Percentiles rank a stretch among this genome's conserved stretches.
phyloP scores from a whole-genome alignment of 1,140 invertebrate genomes.

The Diabrotica undecimpunctata region DNA sequence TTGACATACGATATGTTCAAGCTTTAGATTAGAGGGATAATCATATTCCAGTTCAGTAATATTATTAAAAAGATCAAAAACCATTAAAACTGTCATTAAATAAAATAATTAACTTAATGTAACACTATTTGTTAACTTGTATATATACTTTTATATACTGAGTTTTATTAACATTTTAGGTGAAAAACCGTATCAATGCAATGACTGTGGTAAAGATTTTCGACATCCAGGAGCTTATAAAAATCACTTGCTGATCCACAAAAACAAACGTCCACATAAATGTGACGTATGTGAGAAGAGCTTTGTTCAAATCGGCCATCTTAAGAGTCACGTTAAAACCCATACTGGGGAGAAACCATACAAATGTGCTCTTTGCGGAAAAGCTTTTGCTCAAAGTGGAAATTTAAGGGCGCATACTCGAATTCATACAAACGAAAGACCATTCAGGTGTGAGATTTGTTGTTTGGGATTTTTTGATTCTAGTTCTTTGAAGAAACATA shows the following conservation, averaged over 20 bases:
- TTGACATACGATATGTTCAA: too few relatives aligned
- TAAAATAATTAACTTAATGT: too few relatives aligned
- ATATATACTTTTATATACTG: too few relatives aligned
- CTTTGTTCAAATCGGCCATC: constrained; percentile 16
- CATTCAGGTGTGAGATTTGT: constrained; percentile 52
- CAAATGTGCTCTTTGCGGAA: constrained; percentile 51
- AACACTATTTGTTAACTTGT: too few relatives aligned
- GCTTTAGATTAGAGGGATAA: too few relatives aligned
- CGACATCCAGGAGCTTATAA: constrained; percentile 7
- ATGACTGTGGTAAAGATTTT: constrained; percentile 12
- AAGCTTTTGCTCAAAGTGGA: constrained; percentile 51
- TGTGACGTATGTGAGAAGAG: constrained; percentile 8
- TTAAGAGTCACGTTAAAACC: constrained; percentile 57
- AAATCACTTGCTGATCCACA: constrained; percentile 17
- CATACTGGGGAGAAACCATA: constrained; percentile 53
- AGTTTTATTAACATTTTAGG: constrained; percentile 1
- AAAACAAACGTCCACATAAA: constrained; percentile 12
- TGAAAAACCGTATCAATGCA: constrained; percentile 15
- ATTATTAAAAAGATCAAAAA: too few relatives aligned
- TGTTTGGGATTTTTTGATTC: constrained; percentile 47
- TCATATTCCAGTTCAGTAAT: too few relatives aligned
- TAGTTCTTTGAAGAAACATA: constrained; percentile 10
- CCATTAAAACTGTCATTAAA: too few relatives aligned
- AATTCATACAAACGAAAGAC: constrained; percentile 54
- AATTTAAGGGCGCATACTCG: constrained; percentile 55